phyloP scores from a whole-genome alignment of 2,113 vertebrate species.

The Butorides virescens region DNA sequence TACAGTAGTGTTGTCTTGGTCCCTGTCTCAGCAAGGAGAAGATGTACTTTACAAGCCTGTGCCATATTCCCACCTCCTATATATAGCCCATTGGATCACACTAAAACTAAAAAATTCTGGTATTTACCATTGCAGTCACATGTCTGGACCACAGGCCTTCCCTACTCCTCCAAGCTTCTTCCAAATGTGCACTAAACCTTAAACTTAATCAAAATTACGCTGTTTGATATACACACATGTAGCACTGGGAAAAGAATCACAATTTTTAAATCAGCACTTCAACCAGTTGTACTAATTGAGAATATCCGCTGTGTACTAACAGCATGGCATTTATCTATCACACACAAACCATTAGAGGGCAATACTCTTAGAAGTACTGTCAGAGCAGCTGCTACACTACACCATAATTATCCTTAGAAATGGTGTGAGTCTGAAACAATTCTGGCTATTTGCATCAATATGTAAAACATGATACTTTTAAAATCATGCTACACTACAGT shows the following conservation, averaged over 20 bases:
- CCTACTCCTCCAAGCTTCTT: background rate
- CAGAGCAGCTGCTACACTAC: background rate
- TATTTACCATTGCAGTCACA: background rate
- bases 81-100: background rate
- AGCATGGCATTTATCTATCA: background rate
- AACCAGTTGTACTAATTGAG: background rate
- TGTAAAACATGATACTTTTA: fast-evolving
- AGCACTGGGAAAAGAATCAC: fast-evolving
- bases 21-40: background rate
- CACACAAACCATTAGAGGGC: background rate
- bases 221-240: background rate
- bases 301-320: background rate
- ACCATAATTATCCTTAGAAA: background rate
- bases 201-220: background rate
- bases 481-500: background rate
- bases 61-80: background rate
- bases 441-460: background rate
- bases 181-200: background rate
- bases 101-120: background rate
- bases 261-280: background rate
- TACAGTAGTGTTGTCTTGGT: background rate
- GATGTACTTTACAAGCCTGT: background rate
- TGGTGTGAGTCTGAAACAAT: background rate
- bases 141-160: background rate
- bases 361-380: background rate